A percentile compares a stretch with the other conserved stretches of the same genome.
These are phyloP conservation scores for Deroptyus accipitrinus DNA, from an alignment of 2,113 vertebrate species.

Conservation along the genomic window DNA sequence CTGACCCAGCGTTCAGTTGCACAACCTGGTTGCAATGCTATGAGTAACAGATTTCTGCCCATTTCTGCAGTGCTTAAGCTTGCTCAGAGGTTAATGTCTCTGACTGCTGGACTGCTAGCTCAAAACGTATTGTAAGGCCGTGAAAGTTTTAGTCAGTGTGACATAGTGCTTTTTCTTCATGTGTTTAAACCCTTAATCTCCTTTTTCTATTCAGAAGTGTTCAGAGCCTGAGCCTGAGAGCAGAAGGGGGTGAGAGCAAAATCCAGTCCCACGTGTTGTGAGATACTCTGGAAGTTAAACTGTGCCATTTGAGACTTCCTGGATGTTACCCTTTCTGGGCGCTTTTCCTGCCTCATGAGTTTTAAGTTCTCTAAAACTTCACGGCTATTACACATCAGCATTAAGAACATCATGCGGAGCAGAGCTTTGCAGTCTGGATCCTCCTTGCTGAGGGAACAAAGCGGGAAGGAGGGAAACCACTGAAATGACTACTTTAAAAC, in stretches of 20 bases:
- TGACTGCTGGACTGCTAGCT: neutral
- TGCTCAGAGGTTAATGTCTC: neutral
- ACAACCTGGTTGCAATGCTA: neutral
- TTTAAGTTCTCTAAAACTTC: neutral
- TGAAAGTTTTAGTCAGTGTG: neutral
- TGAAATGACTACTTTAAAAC: neutral
- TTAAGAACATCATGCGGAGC: neutral
- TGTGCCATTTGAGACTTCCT: neutral
- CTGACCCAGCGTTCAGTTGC: neutral
- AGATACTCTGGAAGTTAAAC: neutral
- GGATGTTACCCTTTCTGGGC: neutral
- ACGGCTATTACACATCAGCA: neutral
- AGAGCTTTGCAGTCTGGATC: neutral
- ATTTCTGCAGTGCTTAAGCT: neutral
- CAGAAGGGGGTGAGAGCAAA: neutral
- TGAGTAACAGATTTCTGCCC: neutral
- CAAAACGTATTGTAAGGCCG: neutral
- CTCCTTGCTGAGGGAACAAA: neutral
- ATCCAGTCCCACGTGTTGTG: neutral
- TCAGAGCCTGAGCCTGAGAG: neutral
- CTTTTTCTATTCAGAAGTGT: neutral
- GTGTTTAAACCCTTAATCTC: neutral
- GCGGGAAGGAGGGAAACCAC: neutral
- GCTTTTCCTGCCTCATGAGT: neutral
- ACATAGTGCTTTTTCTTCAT: neutral